Evolutionary conservation across 2,797 vertebrate species (phyloP).

Genomic region (Acipenser oxyrinchus): DNA sequence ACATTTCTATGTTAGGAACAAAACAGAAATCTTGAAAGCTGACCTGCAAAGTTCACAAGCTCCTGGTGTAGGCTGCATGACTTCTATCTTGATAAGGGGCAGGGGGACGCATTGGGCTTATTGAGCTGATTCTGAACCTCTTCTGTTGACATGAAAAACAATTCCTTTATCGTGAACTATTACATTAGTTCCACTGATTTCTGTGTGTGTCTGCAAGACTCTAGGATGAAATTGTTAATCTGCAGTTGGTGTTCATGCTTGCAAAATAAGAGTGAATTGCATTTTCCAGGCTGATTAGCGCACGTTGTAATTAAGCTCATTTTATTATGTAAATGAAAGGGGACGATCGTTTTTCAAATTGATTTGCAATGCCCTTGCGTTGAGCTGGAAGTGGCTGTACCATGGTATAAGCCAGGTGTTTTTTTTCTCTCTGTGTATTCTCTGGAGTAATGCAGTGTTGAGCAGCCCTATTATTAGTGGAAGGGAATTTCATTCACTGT

Average conservation of each 20-base stretch:
- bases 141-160: slow-evolving; percentile 36
- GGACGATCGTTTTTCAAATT: background rate
- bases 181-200: slow-evolving; percentile 46
- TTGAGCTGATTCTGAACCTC: background rate
- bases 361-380: background rate
- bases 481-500: slow-evolving; percentile 27
- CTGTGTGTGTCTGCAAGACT: slow-evolving; percentile 54
- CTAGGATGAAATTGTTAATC: slow-evolving; percentile 43
- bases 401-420: slow-evolving; percentile 26
- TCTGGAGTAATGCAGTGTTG: slow-evolving; percentile 22
- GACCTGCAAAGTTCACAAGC: too few relatives aligned
- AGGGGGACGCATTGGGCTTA: too few relatives aligned
- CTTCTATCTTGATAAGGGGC: too few relatives aligned
- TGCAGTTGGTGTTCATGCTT: slow-evolving; percentile 29
- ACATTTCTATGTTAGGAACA: too few relatives aligned
- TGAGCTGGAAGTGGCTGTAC: slow-evolving; percentile 4
- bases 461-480: background rate
- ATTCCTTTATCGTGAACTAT: slow-evolving; percentile 44
- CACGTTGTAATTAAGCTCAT: background rate
- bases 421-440: slow-evolving; percentile 17
- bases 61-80: too few relatives aligned
- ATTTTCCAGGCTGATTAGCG: slow-evolving; percentile 6
- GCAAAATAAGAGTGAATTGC: slow-evolving; percentile 31
- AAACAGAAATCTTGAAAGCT: too few relatives aligned
- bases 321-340: slow-evolving; percentile 1